phyloP scores from a whole-genome alignment of 2,797 vertebrate genomes.

The Cichlasoma orientale region DNA sequence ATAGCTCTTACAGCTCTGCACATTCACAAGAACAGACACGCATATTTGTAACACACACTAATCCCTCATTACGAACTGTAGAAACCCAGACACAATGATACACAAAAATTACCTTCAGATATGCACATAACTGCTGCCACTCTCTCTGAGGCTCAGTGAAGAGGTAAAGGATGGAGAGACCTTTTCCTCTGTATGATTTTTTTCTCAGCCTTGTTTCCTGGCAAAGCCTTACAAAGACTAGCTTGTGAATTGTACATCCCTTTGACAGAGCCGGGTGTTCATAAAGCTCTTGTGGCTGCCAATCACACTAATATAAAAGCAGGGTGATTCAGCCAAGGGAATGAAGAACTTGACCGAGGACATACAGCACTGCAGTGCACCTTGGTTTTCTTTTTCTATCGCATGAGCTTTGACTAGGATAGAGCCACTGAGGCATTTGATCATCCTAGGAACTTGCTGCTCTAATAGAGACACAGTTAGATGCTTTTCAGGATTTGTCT shows the following conservation, averaged over 20 bases:
- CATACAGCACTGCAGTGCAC: slow-evolving; percentile 13
- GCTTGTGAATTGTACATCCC: slow-evolving; percentile 59
- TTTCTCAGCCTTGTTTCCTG: slow-evolving; percentile 44
- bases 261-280: slow-evolving; percentile 53
- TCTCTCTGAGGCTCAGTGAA: slow-evolving; percentile 35
- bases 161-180: slow-evolving; percentile 50
- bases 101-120: slow-evolving; percentile 23
- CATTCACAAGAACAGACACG: slow-evolving; percentile 14
- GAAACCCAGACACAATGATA: slow-evolving; percentile 7
- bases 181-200: slow-evolving; percentile 31
- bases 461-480: background rate
- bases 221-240: slow-evolving; percentile 62
- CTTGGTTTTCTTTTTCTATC: slow-evolving; percentile 16
- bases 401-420: slow-evolving; percentile 28
- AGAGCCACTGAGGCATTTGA: slow-evolving; percentile 21
- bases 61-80: background rate
- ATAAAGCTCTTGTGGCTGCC: slow-evolving; percentile 58
- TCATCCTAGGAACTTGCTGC: slow-evolving; percentile 3
- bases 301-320: slow-evolving; percentile 60
- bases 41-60: slow-evolving; percentile 19
- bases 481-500: slow-evolving; percentile 3
- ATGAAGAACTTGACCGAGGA: slow-evolving; percentile 53
- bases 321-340: slow-evolving; percentile 37
- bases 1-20: slow-evolving; percentile 29
- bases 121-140: slow-evolving; percentile 29